These are phyloP conservation scores for Athene noctua DNA, from an alignment of 2,113 vertebrate species.

Conservation along the genomic window DNA sequence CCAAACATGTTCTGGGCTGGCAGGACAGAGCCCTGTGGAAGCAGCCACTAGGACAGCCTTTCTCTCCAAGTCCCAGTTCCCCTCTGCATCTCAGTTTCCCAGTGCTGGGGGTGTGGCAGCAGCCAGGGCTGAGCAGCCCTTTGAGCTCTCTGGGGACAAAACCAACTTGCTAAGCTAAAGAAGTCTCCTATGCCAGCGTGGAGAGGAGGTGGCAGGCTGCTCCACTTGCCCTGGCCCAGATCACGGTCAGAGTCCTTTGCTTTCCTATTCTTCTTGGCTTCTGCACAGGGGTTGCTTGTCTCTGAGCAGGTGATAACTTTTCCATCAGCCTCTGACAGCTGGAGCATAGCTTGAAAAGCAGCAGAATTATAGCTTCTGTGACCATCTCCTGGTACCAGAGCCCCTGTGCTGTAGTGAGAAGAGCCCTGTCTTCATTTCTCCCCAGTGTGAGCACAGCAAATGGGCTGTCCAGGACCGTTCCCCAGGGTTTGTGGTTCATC, in stretches of 20 bases:
- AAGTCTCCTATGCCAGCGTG: no score
- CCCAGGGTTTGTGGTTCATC: accelerated
- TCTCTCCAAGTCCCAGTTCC: background rate
- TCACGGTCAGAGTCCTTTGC: background rate
- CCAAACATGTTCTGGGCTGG: background rate
- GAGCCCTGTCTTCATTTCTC: background rate
- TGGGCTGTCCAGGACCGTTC: accelerated
- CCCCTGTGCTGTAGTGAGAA: background rate
- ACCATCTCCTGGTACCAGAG: background rate
- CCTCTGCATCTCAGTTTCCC: background rate
- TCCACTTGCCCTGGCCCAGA: background rate
- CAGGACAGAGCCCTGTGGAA: background rate
- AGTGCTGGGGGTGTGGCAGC: no score
- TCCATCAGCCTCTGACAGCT: background rate
- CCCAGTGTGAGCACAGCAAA: accelerated
- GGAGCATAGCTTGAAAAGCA: background rate
- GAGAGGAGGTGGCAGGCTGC: background rate
- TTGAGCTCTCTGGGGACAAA: background rate
- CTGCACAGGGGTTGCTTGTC: accelerated
- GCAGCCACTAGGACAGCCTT: background rate
- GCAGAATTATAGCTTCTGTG: background rate
- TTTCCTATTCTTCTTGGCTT: background rate
- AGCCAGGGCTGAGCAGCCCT: background rate
- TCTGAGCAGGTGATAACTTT: background rate
- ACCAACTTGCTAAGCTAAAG: background rate